A percentile compares a stretch with the other conserved stretches of the same genome.
phyloP scores from a whole-genome alignment of 2,113 vertebrate species.

The Todiramphus chloris region DNA sequence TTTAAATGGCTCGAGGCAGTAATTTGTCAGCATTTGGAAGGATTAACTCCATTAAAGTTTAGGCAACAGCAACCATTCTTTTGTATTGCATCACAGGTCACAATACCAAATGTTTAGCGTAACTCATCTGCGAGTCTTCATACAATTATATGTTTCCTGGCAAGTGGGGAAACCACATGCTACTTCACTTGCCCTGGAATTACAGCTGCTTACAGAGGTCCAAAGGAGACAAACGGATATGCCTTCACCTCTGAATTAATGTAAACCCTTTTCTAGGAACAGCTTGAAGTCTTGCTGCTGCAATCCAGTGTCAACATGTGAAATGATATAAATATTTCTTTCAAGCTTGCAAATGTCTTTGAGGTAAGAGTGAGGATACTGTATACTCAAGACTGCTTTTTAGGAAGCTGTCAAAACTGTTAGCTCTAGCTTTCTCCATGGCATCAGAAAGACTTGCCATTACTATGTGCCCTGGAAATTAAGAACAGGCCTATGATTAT shows the following conservation, averaged over 20 bases:
- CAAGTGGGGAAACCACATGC: background rate
- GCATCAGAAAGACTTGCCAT: background rate
- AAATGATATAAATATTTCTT: background rate
- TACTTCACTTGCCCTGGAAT: background rate
- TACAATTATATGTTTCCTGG: background rate
- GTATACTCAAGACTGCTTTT: background rate
- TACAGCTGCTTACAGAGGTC: background rate
- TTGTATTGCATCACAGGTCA: constrained; percentile 54
- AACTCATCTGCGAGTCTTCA: constrained; percentile 14
- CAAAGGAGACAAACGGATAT: background rate
- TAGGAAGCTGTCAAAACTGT: background rate
- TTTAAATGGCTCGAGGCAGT: constrained; percentile 69
- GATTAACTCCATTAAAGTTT: constrained; percentile 71
- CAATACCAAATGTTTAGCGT: constrained; percentile 22
- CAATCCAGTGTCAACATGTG: background rate
- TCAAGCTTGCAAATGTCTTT: background rate
- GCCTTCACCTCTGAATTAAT: background rate
- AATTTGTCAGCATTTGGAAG: constrained; percentile 75
- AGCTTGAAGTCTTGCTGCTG: background rate
- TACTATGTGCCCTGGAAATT: background rate
- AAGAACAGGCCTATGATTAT: background rate
- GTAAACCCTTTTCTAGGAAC: background rate
- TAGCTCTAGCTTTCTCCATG: background rate
- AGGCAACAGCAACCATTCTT: constrained; percentile 50
- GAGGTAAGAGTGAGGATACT: background rate